These are phyloP conservation scores for Pelecanus crispus DNA, from an alignment of 2,113 vertebrate species.

Conservation along the genomic window DNA sequence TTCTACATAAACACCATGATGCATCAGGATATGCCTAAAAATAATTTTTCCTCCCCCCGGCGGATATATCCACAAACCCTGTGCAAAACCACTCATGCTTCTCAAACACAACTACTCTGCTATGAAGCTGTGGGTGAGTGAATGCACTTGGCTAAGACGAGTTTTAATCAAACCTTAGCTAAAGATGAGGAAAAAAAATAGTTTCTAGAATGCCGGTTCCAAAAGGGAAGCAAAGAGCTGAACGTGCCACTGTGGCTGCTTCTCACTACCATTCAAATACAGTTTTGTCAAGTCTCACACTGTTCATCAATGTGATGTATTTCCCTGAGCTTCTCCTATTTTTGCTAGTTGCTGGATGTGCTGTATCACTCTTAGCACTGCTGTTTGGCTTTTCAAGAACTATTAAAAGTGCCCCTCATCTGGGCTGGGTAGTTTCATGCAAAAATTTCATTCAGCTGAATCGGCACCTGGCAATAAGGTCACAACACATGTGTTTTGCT, in stretches of 20 bases:
- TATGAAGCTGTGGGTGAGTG: neutral
- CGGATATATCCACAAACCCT: slow-evolving; percentile 20
- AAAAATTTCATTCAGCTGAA: neutral
- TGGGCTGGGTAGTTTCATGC: neutral
- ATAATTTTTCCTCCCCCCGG: neutral
- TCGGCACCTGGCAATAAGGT: neutral
- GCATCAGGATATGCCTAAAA: slow-evolving; percentile 31
- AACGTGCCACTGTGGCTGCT: neutral
- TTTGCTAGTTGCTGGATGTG: neutral
- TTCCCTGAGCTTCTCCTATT: neutral
- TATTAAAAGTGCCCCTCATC: neutral
- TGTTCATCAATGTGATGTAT: neutral
- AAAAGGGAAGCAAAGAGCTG: neutral
- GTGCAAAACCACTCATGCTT: neutral
- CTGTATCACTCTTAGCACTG: neutral
- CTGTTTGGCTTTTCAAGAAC: neutral
- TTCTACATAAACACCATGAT: slow-evolving; percentile 51
- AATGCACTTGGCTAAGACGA: neutral
- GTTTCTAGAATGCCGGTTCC: neutral
- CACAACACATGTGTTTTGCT: neutral
- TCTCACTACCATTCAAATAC: neutral
- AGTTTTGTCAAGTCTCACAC: neutral
- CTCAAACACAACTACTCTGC: neutral
- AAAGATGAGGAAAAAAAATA: neutral
- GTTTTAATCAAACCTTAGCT: neutral